Evolutionary conservation across 2,113 vertebrate genomes (phyloP).

Genomic region (Lucifuga dentata): DNA sequence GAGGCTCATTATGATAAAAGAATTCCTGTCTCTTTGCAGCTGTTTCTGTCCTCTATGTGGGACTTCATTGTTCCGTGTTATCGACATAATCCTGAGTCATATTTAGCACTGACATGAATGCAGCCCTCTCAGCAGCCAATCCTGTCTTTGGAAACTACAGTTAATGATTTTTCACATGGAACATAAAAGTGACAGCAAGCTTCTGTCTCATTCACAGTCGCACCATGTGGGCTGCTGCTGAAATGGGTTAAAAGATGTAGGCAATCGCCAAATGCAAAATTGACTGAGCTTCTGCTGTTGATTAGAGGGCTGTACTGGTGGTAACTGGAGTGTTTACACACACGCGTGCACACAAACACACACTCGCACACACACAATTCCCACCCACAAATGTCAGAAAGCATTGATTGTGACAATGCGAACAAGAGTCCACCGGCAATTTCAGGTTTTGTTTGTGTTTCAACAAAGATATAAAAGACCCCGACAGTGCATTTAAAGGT

Average conservation of each 20-base stretch:
- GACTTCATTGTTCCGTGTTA: too few relatives aligned
- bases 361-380: not conserved
- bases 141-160: too few relatives aligned
- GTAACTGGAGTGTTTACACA: not conserved
- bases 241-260: conserved; percentile 24
- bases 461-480: conserved; percentile 29
- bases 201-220: not conserved
- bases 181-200: not conserved
- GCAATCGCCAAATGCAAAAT: conserved; percentile 2
- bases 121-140: not conserved
- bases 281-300: conserved; percentile 12
- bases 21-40: too few relatives aligned
- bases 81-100: too few relatives aligned
- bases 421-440: conserved; percentile 56
- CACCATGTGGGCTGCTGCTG: not conserved
- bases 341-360: not conserved
- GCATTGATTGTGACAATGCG: conserved; percentile 65
- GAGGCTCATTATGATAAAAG: too few relatives aligned
- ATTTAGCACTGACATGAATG: too few relatives aligned
- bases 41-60: too few relatives aligned
- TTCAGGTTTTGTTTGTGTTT: conserved; percentile 64
- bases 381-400: conserved; percentile 67
- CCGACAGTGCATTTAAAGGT: conserved; percentile 68
- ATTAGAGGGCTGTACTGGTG: not conserved
- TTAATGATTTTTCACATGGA: too few relatives aligned